phyloP scores from a whole-genome alignment of 2,797 vertebrate species.

The Gallinago nigripennis region DNA sequence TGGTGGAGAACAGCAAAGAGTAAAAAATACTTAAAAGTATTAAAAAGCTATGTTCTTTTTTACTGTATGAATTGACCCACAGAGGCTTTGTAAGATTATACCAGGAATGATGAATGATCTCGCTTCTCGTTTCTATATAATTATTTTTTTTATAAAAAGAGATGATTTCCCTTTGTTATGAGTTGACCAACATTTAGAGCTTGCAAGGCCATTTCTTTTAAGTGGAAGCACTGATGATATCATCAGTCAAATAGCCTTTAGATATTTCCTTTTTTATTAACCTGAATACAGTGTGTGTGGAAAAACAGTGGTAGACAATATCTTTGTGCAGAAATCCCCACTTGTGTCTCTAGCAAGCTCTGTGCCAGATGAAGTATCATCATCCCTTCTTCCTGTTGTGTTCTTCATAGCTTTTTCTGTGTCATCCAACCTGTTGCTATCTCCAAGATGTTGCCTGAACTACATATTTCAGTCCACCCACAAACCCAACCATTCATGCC shows the following conservation, averaged over 20 bases:
- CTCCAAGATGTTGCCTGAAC: not conserved
- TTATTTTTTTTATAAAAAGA: not conserved
- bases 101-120: not conserved
- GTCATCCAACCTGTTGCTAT: not conserved
- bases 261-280: not conserved
- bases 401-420: not conserved
- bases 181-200: not conserved
- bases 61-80: not conserved
- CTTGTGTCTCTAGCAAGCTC: not conserved
- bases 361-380: not conserved
- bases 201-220: not conserved
- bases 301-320: not conserved
- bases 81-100: not conserved
- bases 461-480: not conserved
- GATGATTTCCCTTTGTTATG: not conserved
- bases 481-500: accelerated
- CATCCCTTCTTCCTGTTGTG: not conserved
- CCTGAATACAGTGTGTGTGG: not conserved
- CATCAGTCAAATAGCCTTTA: not conserved
- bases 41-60: not conserved
- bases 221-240: not conserved
- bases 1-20: not conserved
- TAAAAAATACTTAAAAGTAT: not conserved
- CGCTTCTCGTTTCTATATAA: not conserved
- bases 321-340: not conserved